Evolutionary conservation across 1,140 invertebrate species (phyloP).

Genomic region (Tetraneura akinire): DNA sequence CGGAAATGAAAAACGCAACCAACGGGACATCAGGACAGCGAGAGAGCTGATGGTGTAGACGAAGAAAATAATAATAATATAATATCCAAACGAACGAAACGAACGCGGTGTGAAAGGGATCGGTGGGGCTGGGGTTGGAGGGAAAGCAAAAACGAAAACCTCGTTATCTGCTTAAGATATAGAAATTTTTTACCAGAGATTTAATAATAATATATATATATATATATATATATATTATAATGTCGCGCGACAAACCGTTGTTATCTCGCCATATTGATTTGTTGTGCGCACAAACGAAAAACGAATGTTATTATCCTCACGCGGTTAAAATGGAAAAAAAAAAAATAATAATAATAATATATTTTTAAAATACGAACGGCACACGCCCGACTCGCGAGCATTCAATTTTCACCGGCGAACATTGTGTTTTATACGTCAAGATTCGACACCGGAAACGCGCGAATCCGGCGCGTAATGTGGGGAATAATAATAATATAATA

Average conservation of each 20-base stretch:
- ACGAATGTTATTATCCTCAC: conserved; percentile 29
- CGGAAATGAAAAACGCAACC: conserved; percentile 50
- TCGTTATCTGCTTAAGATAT: conserved; percentile 39
- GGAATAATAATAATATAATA: too few relatives aligned
- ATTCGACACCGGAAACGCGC: conserved; percentile 27
- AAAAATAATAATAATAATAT: background rate
- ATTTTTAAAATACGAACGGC: background rate
- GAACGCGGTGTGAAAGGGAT: conserved; percentile 13
- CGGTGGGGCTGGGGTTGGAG: too few relatives aligned
- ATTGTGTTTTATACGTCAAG: conserved; percentile 30
- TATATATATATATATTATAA: too few relatives aligned
- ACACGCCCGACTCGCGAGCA: conserved; percentile 9
- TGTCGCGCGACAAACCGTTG: background rate
- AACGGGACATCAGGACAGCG: conserved; percentile 4
- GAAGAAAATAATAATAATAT: conserved; percentile 11
- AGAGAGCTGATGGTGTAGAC: background rate
- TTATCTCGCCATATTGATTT: conserved; percentile 52
- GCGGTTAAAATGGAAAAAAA: background rate
- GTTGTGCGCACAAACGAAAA: background rate
- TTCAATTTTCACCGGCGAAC: conserved; percentile 19
- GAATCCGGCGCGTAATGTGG: conserved; percentile 43
- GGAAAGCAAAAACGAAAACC: background rate
- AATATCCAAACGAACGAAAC: conserved; percentile 27
- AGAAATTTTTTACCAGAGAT: conserved; percentile 46
- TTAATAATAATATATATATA: conserved; percentile 49